Percentiles rank a stretch among this genome's conserved stretches.
Conservation (phyloP, 2,113 vertebrate genomes). For the Gulo gulo region DNA sequence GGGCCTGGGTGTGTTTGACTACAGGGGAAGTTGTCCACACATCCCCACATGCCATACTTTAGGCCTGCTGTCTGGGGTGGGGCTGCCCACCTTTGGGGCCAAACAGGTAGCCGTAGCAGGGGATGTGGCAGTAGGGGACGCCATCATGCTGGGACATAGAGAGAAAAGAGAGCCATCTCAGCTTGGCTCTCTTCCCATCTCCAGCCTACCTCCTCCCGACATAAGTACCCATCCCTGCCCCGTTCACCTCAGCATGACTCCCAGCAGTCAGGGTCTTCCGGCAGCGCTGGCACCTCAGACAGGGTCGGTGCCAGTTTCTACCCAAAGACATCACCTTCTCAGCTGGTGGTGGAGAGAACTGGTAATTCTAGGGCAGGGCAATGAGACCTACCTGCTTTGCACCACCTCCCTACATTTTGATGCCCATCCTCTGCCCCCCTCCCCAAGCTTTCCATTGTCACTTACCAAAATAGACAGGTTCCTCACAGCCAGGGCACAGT, state of each 20-base stretch:
- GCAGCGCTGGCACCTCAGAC: slow-evolving; percentile 84
- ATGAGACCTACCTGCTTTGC: not conserved
- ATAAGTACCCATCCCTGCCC: not conserved
- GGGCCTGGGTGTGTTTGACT: not conserved
- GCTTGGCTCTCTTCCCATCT: not conserved
- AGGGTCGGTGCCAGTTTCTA: slow-evolving; percentile 86
- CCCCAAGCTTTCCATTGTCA: not conserved
- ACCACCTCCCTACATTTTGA: not conserved
- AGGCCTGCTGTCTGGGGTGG: slow-evolving; percentile 10
- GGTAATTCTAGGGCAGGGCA: not conserved
- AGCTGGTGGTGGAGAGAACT: slow-evolving; percentile 60
- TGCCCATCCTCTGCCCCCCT: not conserved
- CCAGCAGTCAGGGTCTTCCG: slow-evolving; percentile 83
- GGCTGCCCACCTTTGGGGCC: slow-evolving; percentile 83
- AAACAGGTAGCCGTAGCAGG: slow-evolving; percentile 86
- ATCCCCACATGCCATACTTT: slow-evolving; percentile 26
- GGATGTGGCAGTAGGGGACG: slow-evolving; percentile 84
- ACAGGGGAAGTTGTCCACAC: slow-evolving; percentile 22
- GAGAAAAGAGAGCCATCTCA: slow-evolving; percentile 42
- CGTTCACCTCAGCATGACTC: slow-evolving; percentile 83
- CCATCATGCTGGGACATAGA: slow-evolving; percentile 81
- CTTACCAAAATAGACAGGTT: slow-evolving; percentile 85
- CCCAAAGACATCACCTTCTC: slow-evolving; percentile 83
- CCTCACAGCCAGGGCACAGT: slow-evolving; percentile 82
- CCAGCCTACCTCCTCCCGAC: not conserved